These are phyloP conservation scores for Amniataba percoides DNA, from an alignment of 2,797 vertebrate genomes.

Conservation along the genomic window DNA sequence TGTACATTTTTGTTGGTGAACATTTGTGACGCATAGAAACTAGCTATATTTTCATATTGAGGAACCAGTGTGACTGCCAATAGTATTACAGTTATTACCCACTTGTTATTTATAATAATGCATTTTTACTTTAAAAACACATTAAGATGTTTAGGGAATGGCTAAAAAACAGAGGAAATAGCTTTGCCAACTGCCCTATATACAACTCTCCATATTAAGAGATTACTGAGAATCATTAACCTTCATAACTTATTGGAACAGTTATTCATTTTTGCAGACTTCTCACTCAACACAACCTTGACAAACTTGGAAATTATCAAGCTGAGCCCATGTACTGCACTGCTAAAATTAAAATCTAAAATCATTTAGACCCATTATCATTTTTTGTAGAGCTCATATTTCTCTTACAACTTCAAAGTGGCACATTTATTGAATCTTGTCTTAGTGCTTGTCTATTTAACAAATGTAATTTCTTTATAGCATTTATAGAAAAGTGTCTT, in stretches of 20 bases:
- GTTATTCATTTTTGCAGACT: not conserved
- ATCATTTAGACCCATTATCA: not conserved
- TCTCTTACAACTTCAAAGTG: too few relatives aligned
- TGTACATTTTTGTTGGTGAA: slow-evolving; percentile 1
- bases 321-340: not conserved
- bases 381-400: not conserved
- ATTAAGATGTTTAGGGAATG: not conserved
- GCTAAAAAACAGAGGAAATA: not conserved
- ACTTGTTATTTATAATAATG: not conserved
- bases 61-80: not conserved
- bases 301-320: not conserved
- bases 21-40: not conserved
- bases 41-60: not conserved
- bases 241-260: not conserved
- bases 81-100: not conserved
- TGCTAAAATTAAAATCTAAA: not conserved
- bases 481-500: too few relatives aligned
- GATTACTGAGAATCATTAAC: not conserved
- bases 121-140: not conserved
- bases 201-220: not conserved
- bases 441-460: not conserved
- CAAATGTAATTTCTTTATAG: not conserved
- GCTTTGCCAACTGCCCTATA: not conserved
- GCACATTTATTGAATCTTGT: not conserved
- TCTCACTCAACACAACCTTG: not conserved